Base-by-base conservation (phyloP, 1,140 invertebrate genomes). In the Lithobius niger region DNA sequence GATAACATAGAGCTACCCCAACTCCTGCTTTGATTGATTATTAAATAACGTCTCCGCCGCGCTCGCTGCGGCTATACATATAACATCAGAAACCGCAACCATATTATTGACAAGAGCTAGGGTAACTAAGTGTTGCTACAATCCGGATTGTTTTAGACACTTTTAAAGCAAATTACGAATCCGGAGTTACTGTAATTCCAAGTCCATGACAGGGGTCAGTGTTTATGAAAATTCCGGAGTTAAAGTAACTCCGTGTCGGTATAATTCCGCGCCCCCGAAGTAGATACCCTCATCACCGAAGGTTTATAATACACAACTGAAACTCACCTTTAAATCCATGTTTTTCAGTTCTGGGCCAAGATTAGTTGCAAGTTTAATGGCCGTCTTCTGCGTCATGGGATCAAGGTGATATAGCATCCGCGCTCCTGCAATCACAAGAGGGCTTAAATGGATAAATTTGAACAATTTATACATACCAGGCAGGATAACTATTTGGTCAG, bases 331-430 rank as follows among this genome's bases (percentile, higher is more conserved):
- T 24, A 59, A 54, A 63, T 71, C 77, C 59, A 82, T 73, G 62
- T 79, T 68, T 54, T 66, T 58, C 16, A 67, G 52, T 42, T 67
- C 60, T 51, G 60, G 60, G 27, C 79, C 77, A 47, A 85, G 68
- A 60, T 71, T 73, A 27, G 78, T 82, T 53, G 79, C 79, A 24
- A 82, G 67, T 52, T 66, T 66, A n/a, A 85, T 69, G 40, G 83
- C 82, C 57, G 76, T 74, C 4, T 68, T 65, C 62, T 82, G 77
- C 19, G 71, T 72, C 31, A 71, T 73, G 3, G 76, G 73, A 62
- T 83, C 78, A 44, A 86, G 67, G 43, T 79, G 74, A 61, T 79
- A 81, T 65, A 86, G 73, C 74, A 84, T 82, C 62, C 80, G 76
- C 48, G 80, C 80, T 59, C 75, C 71, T 73, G 58, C 31, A 61